These are phyloP conservation scores for Propithecus perrieri DNA, from an alignment of 2,797 vertebrate genomes.

Conservation along the genomic window DNA sequence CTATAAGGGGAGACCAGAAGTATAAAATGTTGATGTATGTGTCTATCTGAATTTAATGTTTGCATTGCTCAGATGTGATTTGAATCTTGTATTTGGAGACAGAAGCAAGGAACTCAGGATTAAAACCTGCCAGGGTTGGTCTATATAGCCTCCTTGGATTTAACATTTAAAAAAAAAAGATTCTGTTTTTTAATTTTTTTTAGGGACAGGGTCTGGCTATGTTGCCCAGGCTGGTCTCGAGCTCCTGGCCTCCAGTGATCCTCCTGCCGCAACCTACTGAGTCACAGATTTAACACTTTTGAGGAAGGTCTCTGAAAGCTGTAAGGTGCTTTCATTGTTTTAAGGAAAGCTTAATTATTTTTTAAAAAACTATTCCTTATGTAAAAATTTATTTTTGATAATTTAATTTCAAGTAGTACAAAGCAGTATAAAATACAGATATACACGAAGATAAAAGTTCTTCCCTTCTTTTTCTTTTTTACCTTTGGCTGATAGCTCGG, in stretches of 20 bases:
- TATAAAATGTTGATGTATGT: not conserved
- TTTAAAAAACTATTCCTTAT: not conserved
- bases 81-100: not conserved
- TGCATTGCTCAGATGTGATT: not conserved
- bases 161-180: not conserved
- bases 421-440: not conserved
- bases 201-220: not conserved
- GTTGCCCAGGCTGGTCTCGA: not conserved
- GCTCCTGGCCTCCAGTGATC: not conserved
- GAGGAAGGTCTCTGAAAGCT: not conserved
- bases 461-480: not conserved
- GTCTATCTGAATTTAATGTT: not conserved
- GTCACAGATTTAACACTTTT: not conserved
- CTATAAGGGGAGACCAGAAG: not conserved
- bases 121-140: not conserved
- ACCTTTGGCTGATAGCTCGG: not conserved
- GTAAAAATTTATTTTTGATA: not conserved
- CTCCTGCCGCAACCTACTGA: not conserved
- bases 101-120: not conserved
- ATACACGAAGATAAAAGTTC: not conserved
- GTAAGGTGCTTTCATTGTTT: not conserved
- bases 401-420: slow-evolving; percentile 8
- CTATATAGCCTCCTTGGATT: not conserved
- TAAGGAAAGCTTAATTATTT: not conserved
- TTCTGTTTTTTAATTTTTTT: not conserved